Evolutionary conservation across 1,140 invertebrate species (phyloP), one percentile per base, ranked within the genome.

Genomic region (Drosophila arizonae): DNA sequence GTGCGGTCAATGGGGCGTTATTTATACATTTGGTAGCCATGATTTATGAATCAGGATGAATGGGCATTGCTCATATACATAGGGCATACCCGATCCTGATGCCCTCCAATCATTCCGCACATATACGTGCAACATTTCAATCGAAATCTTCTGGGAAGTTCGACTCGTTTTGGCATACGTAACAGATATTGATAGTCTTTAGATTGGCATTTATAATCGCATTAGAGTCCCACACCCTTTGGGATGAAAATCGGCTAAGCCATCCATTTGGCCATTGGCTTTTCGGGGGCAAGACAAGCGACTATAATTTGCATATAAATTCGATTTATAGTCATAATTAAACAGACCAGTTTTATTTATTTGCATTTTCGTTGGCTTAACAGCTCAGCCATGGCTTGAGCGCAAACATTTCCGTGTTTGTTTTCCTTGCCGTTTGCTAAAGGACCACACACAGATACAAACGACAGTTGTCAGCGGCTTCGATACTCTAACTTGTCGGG

Each of bases 321-420:
- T 82, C 81, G 39, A 79, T 86, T 88, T 72, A 58, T 70, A 73
- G 84, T 77, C 82, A 86, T 86, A 82, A 86, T 79, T 82, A 86
- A 86, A 86, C 82, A 69, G 84, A 86, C 84, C 84, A 82, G 82
- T 82, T 86, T 88, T 88, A 71, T 80, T 73, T 85, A 81, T 85
- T 80, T 85, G 79, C 74, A 70, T 84, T 75, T 80, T 63, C 48
- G 15, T 63, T 57, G 28, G 28, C 48, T 56, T 15, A 52, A 63
- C 58, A 48, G 67, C 30, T 10, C 15, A 41, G 58, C 30, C 10
- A 54, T 46, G 9, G 10, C 36, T 4, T 11, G 45, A 36, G 52
- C 10, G 62, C 54, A 69, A 86, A 81, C 68, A 87, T 87, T 79
- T 86, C 81, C 81, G 81, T 74, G 65, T 86, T 72, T 65, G 46